Evolutionary conservation across 2,113 vertebrate species (phyloP), one percentile per base, ranked within the genome.

Genomic region (Capreolus pygargus): DNA sequence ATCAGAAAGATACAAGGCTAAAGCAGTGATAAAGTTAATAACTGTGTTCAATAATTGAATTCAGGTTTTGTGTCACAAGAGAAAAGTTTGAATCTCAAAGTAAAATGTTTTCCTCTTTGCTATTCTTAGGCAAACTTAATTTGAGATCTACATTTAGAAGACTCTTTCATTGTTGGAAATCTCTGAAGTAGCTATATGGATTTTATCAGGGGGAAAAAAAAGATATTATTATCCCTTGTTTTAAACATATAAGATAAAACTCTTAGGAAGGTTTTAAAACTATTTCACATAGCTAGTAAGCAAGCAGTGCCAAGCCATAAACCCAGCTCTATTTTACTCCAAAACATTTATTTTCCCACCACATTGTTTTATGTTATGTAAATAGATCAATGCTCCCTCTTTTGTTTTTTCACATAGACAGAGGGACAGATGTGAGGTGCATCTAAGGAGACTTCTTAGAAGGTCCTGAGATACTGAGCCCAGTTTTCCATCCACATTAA

Each of bases 111-210:
- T 94, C 85, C 27, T 91, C 14, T 67, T 95, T 55, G 54, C 5
- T 91, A 23, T 87, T 92, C 92, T 79, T 92, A 86, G 74, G 14
- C 3, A 90, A 94, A 76, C 86, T 45, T 50, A 78, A 92, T 89
- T 47, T 82, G 21, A 97, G 6, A 45, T 60, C 33, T 6, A 45
- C 2, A 11, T 86, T 52, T 88, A 21, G 43, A 84, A 90, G 10
- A 36, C 50, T 81, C 4, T 79, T 87, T 60, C 23, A 52, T 33
- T 81, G 11, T 55, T 52, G 15, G 23, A 84, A 86, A 91, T 50
- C 4, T 52, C 17, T 9, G 5, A 82, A 50, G 7, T n/a, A 60
- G 3, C 91, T 67, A 8, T 15, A 14, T 30, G 6, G 1, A 1
- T 50, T 95, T 92, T 67, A 82, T 11, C 3, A 19, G 25, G 83